phyloP scores from a whole-genome alignment of 2,888 invertebrate genomes.

The Eulithis prunata region DNA sequence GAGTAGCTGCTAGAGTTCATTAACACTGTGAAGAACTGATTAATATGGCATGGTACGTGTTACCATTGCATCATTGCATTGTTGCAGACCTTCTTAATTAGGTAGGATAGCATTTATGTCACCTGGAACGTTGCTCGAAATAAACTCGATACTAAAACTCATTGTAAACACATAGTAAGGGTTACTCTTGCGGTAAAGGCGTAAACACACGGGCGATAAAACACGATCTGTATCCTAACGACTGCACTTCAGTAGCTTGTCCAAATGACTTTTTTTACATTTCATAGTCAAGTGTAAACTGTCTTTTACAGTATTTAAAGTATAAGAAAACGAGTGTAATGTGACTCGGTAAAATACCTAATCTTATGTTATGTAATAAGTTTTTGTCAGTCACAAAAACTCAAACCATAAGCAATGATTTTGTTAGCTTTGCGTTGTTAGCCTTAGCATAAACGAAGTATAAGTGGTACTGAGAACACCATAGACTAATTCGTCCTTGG shows the following conservation, averaged over 20 bases:
- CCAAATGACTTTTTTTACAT: conserved; percentile 31
- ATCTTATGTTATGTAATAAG: no score
- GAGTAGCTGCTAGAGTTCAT: no score
- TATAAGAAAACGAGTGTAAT: no score
- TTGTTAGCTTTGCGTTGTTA: no score
- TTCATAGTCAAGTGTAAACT: conserved; percentile 14
- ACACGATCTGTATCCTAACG: conserved; percentile 39
- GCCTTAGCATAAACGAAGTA: no score
- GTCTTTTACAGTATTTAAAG: conserved; percentile 20
- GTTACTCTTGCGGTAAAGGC: conserved; percentile 33
- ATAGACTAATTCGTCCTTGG: no score
- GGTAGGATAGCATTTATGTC: neutral
- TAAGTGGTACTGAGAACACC: no score
- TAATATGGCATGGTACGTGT: no score
- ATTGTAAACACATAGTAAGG: conserved; percentile 29
- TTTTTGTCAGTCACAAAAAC: no score
- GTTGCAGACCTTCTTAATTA: neutral
- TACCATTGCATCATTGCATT: neutral
- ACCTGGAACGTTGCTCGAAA: conserved; percentile 1
- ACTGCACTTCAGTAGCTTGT: conserved; percentile 38
- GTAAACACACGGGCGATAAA: conserved; percentile 43
- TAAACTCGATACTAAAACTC: conserved; percentile 17
- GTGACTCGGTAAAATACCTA: no score
- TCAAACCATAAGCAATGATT: no score
- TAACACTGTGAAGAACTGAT: no score